Base-by-base conservation (phyloP, 2,888 invertebrate genomes). In the Iphiclides podalirius region DNA sequence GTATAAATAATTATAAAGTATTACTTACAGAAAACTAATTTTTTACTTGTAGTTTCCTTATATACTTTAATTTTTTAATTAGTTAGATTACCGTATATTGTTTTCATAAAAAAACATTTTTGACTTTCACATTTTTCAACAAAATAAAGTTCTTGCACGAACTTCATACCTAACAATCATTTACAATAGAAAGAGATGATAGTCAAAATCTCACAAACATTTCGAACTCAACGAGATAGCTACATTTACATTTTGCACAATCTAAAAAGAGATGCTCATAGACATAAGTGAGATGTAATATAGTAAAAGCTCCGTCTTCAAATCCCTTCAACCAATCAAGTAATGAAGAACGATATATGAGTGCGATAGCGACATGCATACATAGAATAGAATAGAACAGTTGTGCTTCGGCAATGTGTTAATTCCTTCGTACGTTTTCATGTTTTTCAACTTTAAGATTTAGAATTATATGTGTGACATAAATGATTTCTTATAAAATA, bases 401-500 rank as follows among this genome's bases (percentile, higher is more conserved):
- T 60, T 63, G 58, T 59, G 76, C 77, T 75, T 78, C 72, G 72
- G 64, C 62, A 64, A 66, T 83, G 80, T 82, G 76, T 66, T 58
- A 58, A 67, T 72, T 75, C 66, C 74, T 70, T 71, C 67, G 61
- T 73, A 77, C 67, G 62, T 57, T 60, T 59, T 66, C 65, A 64
- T 74, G 71, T 64, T 75, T 75, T 70, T 67, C 66, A 66, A 53
- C 61, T 63, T 59, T 35, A 54, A 40, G 54, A 55, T 38, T 51
- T 46, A 37, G 26, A 52, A 45, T 42, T 43, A 44, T 53, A 48
- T 16, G 17, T 52, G 42, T 56, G 49, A 50, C 46, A 59, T 61
- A 60, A 53, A 65, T 62, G 61, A 57, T 52, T 44, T 54, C 41
- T 51, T 48, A 52, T 50, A 39, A 38, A 39, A 52, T 52, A 34